Base-by-base conservation (phyloP, 2,113 vertebrate genomes). In the Lamprotornis superbus region DNA sequence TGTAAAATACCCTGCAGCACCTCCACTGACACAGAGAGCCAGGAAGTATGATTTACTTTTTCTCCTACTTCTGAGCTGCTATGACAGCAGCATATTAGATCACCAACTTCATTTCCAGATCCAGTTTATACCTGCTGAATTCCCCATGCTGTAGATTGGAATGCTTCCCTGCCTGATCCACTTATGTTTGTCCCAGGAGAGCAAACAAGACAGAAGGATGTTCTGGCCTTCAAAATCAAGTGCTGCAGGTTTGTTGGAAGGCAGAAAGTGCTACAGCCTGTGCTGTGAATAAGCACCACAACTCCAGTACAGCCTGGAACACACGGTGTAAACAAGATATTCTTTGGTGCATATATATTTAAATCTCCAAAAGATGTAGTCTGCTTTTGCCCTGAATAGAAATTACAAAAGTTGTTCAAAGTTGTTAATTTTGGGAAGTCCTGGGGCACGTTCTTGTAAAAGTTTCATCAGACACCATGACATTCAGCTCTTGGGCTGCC, bases 141-240 rank as follows among this genome's bases (percentile, higher is more conserved):
- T 76, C 83, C 46, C 59, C 79, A 3, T 22, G 63, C 53, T 61
- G 12, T 47, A 12, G 46, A 23, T 44, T 87, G 61, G 55, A 80
- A 64, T 50, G 52, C 16, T 53, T 79, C 87, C 46, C 49, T 52
- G 40, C 24, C 31, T 78, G 28, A 40, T 44, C 27, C n/a, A 52
- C 49, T 85, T 37, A 12, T 0, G 8, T 47, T 83, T 76, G 46
- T 87, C 71, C 40, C 61, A 74, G 70, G 71, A 94, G 90, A 85
- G n/a, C 76, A 46, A 76, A 65, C 49, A 79, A 73, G 57, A 79
- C 40, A 79, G 57, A 65, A 69, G 2, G 69, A 75, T 79, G 47
- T 93, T 84, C 81, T 87, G 81, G 60, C 87, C 77, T 86, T 91
- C 68, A 65, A 78, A 87, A 75, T 82, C 57, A 74, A 89, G 52